phyloP scores from a whole-genome alignment of 2,797 vertebrate genomes.

The Linurgus olivaceus region DNA sequence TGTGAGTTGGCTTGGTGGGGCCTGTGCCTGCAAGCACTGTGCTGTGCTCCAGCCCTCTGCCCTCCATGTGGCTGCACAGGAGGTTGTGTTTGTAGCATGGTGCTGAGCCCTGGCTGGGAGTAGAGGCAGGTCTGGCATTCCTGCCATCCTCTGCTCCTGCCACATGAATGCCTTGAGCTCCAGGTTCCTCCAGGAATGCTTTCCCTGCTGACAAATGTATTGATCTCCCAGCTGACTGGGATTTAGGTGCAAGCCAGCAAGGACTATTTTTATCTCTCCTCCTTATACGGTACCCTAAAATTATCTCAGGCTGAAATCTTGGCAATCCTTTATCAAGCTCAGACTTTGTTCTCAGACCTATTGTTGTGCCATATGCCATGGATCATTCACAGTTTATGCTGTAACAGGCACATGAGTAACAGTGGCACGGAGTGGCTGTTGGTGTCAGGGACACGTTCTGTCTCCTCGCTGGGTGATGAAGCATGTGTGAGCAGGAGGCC shows the following conservation, averaged over 20 bases:
- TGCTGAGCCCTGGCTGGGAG: background rate
- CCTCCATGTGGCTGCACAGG: background rate
- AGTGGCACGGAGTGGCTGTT: fast-evolving
- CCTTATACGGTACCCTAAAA: constrained; percentile 67
- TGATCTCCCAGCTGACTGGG: constrained; percentile 30
- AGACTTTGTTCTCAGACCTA: background rate
- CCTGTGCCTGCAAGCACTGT: background rate
- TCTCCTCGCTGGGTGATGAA: background rate
- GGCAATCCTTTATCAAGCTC: background rate
- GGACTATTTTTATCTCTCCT: constrained; percentile 65
- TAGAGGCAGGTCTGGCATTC: background rate
- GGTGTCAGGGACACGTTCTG: background rate
- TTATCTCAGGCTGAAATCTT: constrained; percentile 38
- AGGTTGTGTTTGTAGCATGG: background rate
- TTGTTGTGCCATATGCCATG: background rate
- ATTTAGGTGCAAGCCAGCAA: background rate
- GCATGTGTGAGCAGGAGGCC: background rate
- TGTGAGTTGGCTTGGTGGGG: background rate
- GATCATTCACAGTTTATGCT: constrained; percentile 23
- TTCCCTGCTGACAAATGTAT: constrained; percentile 18
- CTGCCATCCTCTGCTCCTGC: background rate
- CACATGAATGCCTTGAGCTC: background rate
- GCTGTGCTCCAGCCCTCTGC: background rate
- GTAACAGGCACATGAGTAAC: background rate
- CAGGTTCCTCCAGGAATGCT: background rate